A percentile compares a stretch with the other conserved stretches of the same genome.
Evolutionary conservation across 92 coral and sea anemone genomes (phyloP).

Genomic region (Epizoanthus fatuus): DNA sequence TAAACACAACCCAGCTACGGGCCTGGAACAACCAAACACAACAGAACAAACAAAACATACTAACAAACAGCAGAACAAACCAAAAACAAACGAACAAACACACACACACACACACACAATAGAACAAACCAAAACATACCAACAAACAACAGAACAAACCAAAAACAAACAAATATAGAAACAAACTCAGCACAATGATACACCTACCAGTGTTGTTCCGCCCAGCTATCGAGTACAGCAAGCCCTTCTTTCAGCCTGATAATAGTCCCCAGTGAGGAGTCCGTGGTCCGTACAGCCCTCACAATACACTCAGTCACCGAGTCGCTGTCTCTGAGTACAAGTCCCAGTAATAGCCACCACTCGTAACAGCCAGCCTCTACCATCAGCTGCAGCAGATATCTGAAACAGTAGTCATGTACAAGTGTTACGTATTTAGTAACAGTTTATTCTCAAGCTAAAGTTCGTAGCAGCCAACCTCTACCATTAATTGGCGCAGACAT

Average conservation of each 20-base stretch:
- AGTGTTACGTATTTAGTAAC: too few relatives aligned
- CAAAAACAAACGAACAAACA: too few relatives aligned
- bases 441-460: slow-evolving; percentile 72
- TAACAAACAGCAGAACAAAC: too few relatives aligned
- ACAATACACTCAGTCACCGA: slow-evolving; percentile 84
- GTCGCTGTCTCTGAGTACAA: slow-evolving; percentile 91
- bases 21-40: too few relatives aligned
- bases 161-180: neutral
- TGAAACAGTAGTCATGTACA: neutral
- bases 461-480: slow-evolving; percentile 94
- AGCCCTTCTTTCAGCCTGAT: slow-evolving; percentile 90
- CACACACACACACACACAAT: too few relatives aligned
- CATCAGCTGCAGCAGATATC: slow-evolving; percentile 87
- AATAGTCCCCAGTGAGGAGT: slow-evolving; percentile 73
- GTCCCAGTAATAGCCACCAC: slow-evolving; percentile 92
- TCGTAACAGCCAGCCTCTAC: slow-evolving; percentile 94
- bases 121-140: too few relatives aligned
- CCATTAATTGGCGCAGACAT: slow-evolving; percentile 81
- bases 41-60: too few relatives aligned
- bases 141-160: neutral
- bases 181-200: neutral
- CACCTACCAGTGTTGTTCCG: slow-evolving; percentile 93
- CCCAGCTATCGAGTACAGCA: slow-evolving; percentile 89
- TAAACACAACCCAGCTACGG: too few relatives aligned
- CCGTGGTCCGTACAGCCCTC: slow-evolving; percentile 71